These are phyloP conservation scores for Salvelinus alpinus DNA, from an alignment of 2,113 vertebrate species.

Conservation along the genomic window DNA sequence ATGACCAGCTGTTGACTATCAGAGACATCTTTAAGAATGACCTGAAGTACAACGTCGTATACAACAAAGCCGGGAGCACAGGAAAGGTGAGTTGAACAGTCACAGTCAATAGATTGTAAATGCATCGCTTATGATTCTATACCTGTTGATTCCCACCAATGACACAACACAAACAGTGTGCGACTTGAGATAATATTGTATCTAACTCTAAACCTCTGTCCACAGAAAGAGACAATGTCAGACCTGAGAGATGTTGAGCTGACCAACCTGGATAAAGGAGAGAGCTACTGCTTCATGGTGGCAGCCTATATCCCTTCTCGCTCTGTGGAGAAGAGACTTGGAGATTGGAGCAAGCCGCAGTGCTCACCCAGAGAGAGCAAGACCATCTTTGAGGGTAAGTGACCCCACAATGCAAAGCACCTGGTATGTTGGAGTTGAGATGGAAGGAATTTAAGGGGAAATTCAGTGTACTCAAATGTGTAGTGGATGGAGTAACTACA, in stretches of 20 bases:
- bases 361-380: not conserved
- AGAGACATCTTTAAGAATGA: not conserved
- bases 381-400: not conserved
- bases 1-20: not conserved
- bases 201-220: not conserved
- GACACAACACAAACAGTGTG: no score
- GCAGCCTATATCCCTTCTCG: slow-evolving; percentile 8
- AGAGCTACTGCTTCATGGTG: slow-evolving; percentile 3
- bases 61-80: slow-evolving; percentile 6
- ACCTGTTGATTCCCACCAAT: no score
- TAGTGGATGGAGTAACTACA: no score
- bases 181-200: no score
- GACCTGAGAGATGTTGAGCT: not conserved
- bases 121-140: not conserved
- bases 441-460: no score
- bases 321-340: not conserved
- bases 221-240: not conserved
- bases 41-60: not conserved
- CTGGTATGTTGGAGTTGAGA: no score
- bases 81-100: not conserved
- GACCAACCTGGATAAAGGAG: not conserved
- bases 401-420: not conserved
- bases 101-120: not conserved
- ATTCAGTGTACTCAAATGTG: not conserved
- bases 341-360: not conserved